phyloP scores from a whole-genome alignment of 2,888 invertebrate species.

The Busseola fusca region DNA sequence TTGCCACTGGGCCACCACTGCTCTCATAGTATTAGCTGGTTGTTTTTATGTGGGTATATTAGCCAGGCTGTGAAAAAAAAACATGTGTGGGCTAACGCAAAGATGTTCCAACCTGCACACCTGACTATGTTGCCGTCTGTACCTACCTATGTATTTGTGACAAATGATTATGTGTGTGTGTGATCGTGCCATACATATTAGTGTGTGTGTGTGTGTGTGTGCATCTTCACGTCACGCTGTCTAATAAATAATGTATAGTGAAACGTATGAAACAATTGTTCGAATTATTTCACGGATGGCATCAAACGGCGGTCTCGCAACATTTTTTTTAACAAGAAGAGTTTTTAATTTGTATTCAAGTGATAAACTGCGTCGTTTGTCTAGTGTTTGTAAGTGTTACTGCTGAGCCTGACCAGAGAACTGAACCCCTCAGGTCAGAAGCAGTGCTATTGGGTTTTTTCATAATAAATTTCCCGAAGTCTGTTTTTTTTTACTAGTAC shows the following conservation, averaged over 20 bases:
- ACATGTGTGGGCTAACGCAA: not conserved
- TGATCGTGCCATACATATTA: conserved; percentile 8
- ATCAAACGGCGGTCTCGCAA: conserved; percentile 38
- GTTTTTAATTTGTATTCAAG: conserved; percentile 32
- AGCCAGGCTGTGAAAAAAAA: not conserved
- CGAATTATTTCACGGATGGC: conserved; percentile 58
- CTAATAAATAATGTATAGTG: conserved; percentile 62
- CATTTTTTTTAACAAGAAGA: conserved; percentile 36
- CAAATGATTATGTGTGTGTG: conserved; percentile 6
- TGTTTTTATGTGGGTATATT: not conserved
- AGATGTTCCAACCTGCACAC: not conserved
- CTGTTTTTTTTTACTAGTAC: no score
- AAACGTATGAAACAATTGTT: conserved; percentile 46
- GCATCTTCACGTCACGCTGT: conserved; percentile 29
- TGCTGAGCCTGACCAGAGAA: not conserved
- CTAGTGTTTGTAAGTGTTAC: not conserved
- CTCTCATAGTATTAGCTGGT: no score
- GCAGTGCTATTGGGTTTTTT: not conserved
- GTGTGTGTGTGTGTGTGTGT: not conserved
- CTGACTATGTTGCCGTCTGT: not conserved
- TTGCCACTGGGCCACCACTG: no score
- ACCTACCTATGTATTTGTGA: not conserved
- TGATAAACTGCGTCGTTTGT: not conserved
- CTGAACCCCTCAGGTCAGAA: no score
- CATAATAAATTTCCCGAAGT: not conserved